Percentiles rank a stretch among this genome's conserved stretches.
Evolutionary conservation across 2,888 invertebrate species (phyloP).

Genomic region (Heliconius cydno): DNA sequence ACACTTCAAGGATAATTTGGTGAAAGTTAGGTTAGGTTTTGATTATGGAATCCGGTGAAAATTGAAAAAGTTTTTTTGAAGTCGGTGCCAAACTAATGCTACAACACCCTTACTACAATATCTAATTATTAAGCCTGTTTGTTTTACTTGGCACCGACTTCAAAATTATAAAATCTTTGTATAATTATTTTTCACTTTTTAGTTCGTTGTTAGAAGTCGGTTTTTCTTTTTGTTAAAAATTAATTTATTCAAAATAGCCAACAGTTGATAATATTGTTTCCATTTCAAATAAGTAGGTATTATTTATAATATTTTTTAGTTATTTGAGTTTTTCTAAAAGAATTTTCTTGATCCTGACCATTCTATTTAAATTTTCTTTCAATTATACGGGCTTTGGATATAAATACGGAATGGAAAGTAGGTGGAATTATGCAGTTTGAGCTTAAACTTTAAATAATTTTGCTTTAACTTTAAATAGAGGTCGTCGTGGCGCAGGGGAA

Average conservation of each 20-base stretch:
- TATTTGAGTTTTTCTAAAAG: background rate
- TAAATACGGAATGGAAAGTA: slow-evolving; percentile 9
- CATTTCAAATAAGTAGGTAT: background rate
- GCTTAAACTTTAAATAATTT: background rate
- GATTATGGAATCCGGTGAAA: no score
- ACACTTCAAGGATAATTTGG: no score
- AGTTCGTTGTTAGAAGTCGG: no score
- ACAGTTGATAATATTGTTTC: background rate
- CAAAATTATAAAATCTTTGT: no score
- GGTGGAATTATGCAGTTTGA: slow-evolving; percentile 7
- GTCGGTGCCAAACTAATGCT: no score
- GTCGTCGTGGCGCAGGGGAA: background rate
- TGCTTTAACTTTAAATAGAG: background rate
- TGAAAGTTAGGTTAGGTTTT: no score
- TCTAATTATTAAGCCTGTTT: no score
- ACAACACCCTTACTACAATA: no score
- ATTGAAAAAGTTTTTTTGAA: no score
- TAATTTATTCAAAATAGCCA: background rate
- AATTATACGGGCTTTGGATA: slow-evolving; percentile 13
- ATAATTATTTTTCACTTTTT: no score
- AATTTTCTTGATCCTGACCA: background rate
- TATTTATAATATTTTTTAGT: background rate
- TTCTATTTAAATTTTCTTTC: slow-evolving; percentile 20
- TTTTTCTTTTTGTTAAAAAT: no score
- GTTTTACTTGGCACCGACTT: no score